phyloP scores from a whole-genome alignment of 2,797 vertebrate species.

The Okamejei kenojei region DNA sequence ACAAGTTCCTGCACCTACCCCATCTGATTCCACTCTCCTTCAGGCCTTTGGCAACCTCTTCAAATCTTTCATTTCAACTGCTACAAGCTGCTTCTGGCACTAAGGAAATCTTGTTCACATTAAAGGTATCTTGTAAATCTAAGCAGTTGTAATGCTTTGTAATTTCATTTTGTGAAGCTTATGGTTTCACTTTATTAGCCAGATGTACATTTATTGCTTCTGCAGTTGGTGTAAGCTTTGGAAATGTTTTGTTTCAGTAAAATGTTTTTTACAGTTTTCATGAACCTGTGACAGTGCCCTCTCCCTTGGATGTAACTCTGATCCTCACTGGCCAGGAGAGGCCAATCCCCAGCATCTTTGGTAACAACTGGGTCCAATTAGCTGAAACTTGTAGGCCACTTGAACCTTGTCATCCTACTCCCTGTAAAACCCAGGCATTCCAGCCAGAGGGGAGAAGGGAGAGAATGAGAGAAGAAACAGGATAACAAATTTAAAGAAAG shows the following conservation, averaged over 20 bases:
- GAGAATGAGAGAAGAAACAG: too few relatives aligned
- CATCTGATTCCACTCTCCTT: not conserved
- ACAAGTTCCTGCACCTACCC: not conserved
- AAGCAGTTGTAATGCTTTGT: not conserved
- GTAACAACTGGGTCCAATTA: too few relatives aligned
- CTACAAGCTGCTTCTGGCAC: not conserved
- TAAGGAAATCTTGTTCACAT: not conserved
- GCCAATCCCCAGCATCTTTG: too few relatives aligned
- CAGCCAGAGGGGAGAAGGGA: too few relatives aligned
- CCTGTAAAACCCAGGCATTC: too few relatives aligned
- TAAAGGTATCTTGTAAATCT: not conserved
- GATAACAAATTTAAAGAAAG: too few relatives aligned
- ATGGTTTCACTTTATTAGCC: not conserved
- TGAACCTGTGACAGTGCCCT: too few relatives aligned
- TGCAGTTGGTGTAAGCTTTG: not conserved
- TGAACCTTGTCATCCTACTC: too few relatives aligned
- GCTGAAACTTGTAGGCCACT: too few relatives aligned
- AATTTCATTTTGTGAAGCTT: too few relatives aligned
- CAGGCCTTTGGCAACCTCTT: not conserved
- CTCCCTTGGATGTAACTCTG: too few relatives aligned
- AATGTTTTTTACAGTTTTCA: not conserved
- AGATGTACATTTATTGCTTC: not conserved
- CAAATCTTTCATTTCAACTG: not conserved
- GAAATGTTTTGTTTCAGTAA: not conserved
- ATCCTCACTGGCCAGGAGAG: too few relatives aligned